Evolutionary conservation across 37 sponge, comb jelly and placozoan species (phyloP).

Genomic region (Halichondria panicea): DNA sequence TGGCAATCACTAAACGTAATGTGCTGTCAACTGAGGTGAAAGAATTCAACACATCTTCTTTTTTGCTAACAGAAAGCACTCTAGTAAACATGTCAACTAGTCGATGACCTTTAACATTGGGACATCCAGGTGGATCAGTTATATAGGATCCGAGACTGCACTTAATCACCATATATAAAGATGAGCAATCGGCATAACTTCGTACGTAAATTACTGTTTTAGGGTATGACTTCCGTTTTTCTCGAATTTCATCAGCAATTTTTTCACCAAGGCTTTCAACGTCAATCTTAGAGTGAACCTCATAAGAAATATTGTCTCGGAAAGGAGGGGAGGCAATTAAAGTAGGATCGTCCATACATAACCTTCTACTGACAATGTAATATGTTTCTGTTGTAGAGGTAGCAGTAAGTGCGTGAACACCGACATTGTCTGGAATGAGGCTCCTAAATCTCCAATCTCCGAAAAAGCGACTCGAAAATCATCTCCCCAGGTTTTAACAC

Average conservation of each 20-base stretch:
- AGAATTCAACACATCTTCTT: slow-evolving; percentile 23
- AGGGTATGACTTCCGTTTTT: slow-evolving; percentile 3
- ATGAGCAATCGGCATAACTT: slow-evolving; percentile 8
- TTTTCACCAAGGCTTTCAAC: not conserved
- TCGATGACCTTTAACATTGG: slow-evolving; percentile 4
- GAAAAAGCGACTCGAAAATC: slow-evolving; percentile 36
- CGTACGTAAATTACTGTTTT: slow-evolving; percentile 35
- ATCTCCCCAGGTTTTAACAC: slow-evolving; percentile 64
- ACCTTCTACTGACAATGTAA: not conserved
- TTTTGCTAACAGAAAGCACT: slow-evolving; percentile 9
- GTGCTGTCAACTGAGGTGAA: slow-evolving; percentile 7
- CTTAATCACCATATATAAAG: slow-evolving; percentile 13
- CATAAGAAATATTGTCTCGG: slow-evolving; percentile 17
- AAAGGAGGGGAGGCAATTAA: slow-evolving; percentile 34
- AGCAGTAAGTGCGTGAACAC: slow-evolving; percentile 34
- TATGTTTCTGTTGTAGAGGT: slow-evolving; percentile 42
- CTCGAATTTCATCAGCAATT: slow-evolving; percentile 5
- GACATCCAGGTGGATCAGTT: slow-evolving; percentile 49
- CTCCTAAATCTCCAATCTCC: slow-evolving; percentile 37
- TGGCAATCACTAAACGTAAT: slow-evolving; percentile 40
- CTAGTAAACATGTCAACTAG: slow-evolving; percentile 46
- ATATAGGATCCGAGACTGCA: slow-evolving; percentile 16
- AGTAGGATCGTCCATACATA: slow-evolving; percentile 10
- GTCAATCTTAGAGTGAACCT: slow-evolving; percentile 7
- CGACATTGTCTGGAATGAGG: slow-evolving; percentile 31